Base-by-base conservation (phyloP, 2,888 invertebrate species). In the Chromoteleia sp. region DNA sequence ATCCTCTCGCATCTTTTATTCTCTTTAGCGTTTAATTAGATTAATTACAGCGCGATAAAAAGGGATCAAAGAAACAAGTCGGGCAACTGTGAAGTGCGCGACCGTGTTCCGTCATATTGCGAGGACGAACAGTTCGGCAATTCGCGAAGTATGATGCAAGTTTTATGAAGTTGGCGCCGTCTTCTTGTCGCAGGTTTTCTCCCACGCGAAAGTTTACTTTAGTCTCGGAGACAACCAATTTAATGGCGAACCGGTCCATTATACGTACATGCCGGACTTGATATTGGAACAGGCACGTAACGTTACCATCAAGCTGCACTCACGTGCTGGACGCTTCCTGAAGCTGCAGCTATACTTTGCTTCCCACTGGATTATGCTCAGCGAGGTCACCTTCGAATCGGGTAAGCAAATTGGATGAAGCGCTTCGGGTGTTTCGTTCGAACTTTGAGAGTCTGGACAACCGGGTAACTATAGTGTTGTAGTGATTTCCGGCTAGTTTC, bases 351-450 rank as follows among this genome's bases (percentile, higher is more conserved):
- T 97, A 65, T 95, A 95, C 92, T 97, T 97, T 91, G 95, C 96
- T 70, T 94, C 95, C 45, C 93, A 94, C 86, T 97, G 97, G 97
- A 95, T 97, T 89, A 94, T 97, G 93, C 93, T 97, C 87, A 96
- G 97, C 91, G 97, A 97, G 92, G 94, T 97, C 83, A 94, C 95
- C 86, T 97, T 97, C 91, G 94, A 95, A 87, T 97, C 97, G 86
- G 95, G 97, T 97, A 92, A 92, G 93, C 45, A 68, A 83, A 78
- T 78, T 68, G 73, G 67, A 75, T 75, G 61, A 82, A 82, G 56
- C 63, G 82, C 75, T 79, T 78, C 74, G 63, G 73, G 76, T 76
- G 61, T 77, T 79, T 77, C 61, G 52, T 56, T 6, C 10, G 45
- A 80, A 80, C 74, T 83, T 83, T 65, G 43, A 65, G 33, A 58